phyloP scores from a whole-genome alignment of 2,113 vertebrate species.

The Leuciscus idus region DNA sequence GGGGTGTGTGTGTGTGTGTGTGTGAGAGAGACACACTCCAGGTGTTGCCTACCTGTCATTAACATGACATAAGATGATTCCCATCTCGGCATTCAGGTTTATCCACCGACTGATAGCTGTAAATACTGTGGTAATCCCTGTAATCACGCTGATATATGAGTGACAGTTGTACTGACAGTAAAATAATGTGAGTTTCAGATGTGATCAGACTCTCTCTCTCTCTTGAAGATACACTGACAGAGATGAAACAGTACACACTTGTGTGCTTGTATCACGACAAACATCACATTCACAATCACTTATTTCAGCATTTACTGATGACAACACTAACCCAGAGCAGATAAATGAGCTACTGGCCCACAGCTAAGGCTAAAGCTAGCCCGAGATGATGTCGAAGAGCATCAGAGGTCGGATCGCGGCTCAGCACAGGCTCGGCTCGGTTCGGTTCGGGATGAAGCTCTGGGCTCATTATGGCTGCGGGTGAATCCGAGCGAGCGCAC shows the following conservation, averaged over 20 bases:
- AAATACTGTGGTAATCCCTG: background rate
- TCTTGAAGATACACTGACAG: background rate
- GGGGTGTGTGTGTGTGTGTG: background rate
- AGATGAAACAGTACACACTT: background rate
- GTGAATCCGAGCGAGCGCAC: background rate
- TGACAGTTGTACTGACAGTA: background rate
- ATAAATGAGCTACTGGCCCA: background rate
- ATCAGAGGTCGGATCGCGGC: background rate
- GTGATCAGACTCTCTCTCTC: background rate
- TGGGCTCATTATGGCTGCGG: constrained; percentile 25
- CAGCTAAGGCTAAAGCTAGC: background rate
- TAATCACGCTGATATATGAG: background rate
- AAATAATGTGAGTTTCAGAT: background rate
- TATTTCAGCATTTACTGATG: background rate
- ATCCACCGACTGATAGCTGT: background rate
- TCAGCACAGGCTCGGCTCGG: background rate
- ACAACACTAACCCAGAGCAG: background rate
- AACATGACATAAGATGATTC: background rate
- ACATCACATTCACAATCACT: background rate
- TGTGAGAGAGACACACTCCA: background rate
- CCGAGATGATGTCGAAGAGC: background rate
- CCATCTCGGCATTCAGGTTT: background rate
- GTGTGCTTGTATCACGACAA: background rate
- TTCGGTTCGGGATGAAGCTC: constrained; percentile 21
- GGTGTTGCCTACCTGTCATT: background rate